Evolutionary conservation across 2,113 vertebrate genomes (phyloP).

Genomic region (Tragelaphus buxtoni): DNA sequence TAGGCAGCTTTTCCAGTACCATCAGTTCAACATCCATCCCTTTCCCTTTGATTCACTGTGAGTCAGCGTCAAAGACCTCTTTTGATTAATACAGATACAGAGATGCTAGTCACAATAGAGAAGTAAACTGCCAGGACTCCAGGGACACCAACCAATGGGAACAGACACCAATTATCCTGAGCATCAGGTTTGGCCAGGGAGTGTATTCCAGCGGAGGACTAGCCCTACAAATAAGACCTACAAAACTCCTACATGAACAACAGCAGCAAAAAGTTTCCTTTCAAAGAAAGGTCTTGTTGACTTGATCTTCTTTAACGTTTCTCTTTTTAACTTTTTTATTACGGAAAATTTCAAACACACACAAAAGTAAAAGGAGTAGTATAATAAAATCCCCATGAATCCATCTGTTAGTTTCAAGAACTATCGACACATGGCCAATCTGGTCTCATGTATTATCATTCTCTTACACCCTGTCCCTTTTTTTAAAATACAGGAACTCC

Average conservation of each 20-base stretch:
- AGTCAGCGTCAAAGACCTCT: background rate
- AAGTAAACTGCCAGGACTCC: background rate
- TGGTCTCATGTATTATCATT: background rate
- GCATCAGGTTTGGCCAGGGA: background rate
- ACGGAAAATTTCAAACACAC: background rate
- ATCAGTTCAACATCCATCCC: background rate
- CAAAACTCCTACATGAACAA: background rate
- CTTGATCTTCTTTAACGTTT: background rate
- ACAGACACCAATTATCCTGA: background rate
- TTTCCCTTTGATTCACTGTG: background rate
- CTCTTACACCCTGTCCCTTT: background rate
- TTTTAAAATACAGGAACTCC: background rate
- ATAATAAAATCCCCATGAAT: background rate
- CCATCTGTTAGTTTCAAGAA: background rate
- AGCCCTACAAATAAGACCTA: background rate
- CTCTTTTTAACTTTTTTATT: background rate
- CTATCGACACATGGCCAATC: background rate
- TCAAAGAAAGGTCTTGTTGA: background rate
- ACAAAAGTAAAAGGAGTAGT: background rate
- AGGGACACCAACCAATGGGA: background rate
- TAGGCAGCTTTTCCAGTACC: background rate
- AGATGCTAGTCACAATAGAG: rapidly evolving
- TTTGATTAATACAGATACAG: background rate
- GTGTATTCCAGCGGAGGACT: background rate
- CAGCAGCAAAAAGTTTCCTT: background rate